Conservation (phyloP, 2,797 vertebrate genomes). For the Gadopsis marmoratus region DNA sequence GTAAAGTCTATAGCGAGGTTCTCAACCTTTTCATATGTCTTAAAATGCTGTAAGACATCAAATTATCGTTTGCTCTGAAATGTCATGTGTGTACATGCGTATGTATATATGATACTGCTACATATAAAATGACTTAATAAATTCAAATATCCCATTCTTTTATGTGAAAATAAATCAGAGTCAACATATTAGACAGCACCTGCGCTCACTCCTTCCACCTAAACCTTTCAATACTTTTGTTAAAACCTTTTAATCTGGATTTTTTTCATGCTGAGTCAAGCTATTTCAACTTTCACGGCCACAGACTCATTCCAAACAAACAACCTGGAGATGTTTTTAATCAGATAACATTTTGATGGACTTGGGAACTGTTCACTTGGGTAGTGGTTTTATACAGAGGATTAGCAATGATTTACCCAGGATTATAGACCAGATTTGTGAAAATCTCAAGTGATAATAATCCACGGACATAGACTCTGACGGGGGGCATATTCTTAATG, state of each 20-base stretch:
- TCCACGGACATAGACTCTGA: constrained; percentile 51
- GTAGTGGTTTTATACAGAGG: constrained; percentile 51
- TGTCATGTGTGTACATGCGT: not conserved
- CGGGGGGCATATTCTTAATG: constrained; percentile 46
- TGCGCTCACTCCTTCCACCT: not conserved
- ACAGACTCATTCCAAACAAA: constrained; percentile 17
- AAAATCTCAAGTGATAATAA: constrained; percentile 60
- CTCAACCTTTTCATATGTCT: constrained; percentile 20
- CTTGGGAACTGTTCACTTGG: constrained; percentile 42
- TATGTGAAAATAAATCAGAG: constrained; percentile 3
- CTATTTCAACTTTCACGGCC: not conserved
- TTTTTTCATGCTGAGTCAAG: constrained; percentile 26
- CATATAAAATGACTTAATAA: not conserved
- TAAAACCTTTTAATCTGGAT: constrained; percentile 22
- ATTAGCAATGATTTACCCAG: constrained; percentile 61
- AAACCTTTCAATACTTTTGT: not conserved
- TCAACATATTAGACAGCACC: not conserved
- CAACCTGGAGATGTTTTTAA: constrained; percentile 47
- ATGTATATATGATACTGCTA: not conserved
- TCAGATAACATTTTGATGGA: constrained; percentile 42
- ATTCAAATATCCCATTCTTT: not conserved
- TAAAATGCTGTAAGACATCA: not conserved
- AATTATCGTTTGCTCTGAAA: constrained; percentile 21
- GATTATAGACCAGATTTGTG: constrained; percentile 65
- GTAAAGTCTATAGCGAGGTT: not conserved